phyloP scores from a whole-genome alignment of 2,113 vertebrate genomes.

The Strigops habroptila region DNA sequence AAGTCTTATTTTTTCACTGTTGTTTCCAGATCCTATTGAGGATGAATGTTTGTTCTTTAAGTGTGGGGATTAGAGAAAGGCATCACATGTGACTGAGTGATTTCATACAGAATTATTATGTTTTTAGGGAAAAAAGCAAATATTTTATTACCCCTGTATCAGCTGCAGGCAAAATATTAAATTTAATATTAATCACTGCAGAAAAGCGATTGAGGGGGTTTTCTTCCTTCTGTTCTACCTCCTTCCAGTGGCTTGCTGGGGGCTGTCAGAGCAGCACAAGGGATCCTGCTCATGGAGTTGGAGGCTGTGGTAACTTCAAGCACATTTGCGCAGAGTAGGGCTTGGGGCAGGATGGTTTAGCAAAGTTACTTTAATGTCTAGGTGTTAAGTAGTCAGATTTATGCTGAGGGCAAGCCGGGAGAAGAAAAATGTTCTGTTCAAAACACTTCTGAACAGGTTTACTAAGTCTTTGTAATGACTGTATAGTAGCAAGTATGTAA shows the following conservation, averaged over 20 bases:
- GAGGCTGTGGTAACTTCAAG: neutral
- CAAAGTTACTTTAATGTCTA: neutral
- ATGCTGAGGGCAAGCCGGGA: neutral
- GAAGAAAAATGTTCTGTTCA: neutral
- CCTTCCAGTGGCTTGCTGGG: neutral
- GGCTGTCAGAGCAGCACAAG: neutral
- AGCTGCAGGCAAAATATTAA: neutral
- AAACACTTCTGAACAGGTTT: neutral
- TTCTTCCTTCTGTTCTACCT: neutral
- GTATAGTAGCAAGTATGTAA: neutral
- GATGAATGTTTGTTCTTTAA: neutral
- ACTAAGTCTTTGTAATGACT: neutral
- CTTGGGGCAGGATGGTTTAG: neutral
- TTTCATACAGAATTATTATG: neutral
- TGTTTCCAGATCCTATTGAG: neutral
- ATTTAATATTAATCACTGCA: neutral
- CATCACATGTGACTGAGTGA: neutral
- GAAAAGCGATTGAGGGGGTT: neutral
- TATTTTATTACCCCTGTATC: neutral
- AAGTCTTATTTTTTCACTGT: neutral
- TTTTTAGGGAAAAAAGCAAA: neutral
- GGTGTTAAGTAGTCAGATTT: neutral
- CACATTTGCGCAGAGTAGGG: neutral
- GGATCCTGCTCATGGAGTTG: neutral
- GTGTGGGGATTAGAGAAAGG: neutral